Evolutionary conservation across 2,113 vertebrate genomes (phyloP), one percentile per base, ranked within the genome.

Genomic region (Suricata suricatta): DNA sequence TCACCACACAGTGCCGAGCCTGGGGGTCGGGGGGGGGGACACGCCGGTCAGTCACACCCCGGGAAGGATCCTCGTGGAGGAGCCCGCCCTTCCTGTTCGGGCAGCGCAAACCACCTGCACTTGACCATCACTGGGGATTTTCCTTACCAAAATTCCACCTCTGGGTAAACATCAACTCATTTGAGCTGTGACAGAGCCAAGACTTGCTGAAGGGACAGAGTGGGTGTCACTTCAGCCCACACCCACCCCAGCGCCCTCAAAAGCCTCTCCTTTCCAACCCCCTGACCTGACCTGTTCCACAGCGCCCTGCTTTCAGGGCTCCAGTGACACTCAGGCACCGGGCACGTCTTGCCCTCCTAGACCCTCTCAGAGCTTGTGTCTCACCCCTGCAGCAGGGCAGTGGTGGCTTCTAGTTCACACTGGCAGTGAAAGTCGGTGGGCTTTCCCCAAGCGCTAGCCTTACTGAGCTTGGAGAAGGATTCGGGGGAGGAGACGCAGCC

Each of bases 1-100:
- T 99, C 99, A 0, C 97, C 92, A 63, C 98, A 97, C n/a, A 95
- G 98, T 0, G 95, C 98, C 27, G 97, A 97, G 95, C 98, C 98
- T 98, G 60, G 10, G 54, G 52, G 89, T 66, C 4, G 38, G 44
- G 10, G 44, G 44, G 44, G 44, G 6, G 98, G 97, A 98, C 6
- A 3, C 6, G 13, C 14, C 3, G 0, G 1, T 96, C 10, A 47
- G 80, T 21, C 15, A 41, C 0, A 0, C 23, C 35, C 74, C 0
- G 0, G 25, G 31, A 35, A 60, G 0, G 3, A 3, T 38, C 10
- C 44, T 79, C 0, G 0, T 2, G 25, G 1, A 6, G 25, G 7
- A 12, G 38, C 14, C 2, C 0, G 1, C 11, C 1, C 0, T 52
- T 33, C 29, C 52, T 1, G 15, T 11, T 8, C 38, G 35, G 1